Evolutionary conservation across 2,113 vertebrate species (phyloP).

Genomic region (Cheirogaleus medius): DNA sequence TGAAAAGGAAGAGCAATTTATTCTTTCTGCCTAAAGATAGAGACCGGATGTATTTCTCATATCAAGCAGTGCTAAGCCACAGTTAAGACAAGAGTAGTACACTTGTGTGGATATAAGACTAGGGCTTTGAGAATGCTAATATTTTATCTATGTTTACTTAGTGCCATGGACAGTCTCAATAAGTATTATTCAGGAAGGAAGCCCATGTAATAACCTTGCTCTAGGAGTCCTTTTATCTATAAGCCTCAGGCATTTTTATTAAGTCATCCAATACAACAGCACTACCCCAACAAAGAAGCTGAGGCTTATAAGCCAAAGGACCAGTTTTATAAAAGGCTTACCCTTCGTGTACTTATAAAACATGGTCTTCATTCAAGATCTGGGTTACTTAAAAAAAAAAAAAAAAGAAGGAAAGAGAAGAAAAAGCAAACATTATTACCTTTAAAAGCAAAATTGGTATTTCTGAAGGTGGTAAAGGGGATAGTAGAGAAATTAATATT

Average conservation of each 20-base stretch:
- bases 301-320: neutral
- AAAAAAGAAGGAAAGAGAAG: neutral
- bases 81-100: neutral
- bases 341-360: neutral
- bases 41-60: neutral
- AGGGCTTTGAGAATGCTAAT: conserved; percentile 25
- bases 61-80: neutral
- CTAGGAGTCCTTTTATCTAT: conserved; percentile 19
- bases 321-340: neutral
- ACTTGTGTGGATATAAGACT: neutral
- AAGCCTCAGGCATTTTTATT: conserved; percentile 10
- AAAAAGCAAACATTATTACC: neutral
- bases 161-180: neutral
- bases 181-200: conserved; percentile 6
- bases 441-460: neutral
- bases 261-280: neutral
- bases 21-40: neutral
- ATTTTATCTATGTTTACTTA: neutral
- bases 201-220: neutral
- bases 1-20: neutral
- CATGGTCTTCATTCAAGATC: neutral
- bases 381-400: neutral
- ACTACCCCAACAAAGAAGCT: neutral
- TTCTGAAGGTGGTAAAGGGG: neutral
- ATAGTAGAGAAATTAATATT: neutral